Base-by-base conservation (phyloP, 2,888 invertebrate genomes). In the Mylabris sibirica region DNA sequence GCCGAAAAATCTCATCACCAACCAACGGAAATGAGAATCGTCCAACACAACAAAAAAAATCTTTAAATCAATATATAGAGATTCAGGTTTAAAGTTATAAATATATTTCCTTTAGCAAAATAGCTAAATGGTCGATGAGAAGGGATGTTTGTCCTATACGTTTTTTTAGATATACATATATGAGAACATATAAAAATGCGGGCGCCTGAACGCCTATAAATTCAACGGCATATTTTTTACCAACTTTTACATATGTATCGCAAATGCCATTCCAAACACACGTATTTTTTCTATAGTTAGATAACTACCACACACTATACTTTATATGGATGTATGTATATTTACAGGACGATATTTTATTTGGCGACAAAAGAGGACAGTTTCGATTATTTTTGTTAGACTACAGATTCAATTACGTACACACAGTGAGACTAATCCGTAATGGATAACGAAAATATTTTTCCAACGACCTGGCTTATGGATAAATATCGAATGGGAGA, bases 161-260 rank as follows among this genome's bases (percentile, higher is more conserved):
- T 76, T 74, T 76, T 77, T 77, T 75, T 73, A 79, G 77, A 79
- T 79, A 79, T 77, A 76, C 78, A 79, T 79, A 79, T 79, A 79
- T 78, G 77, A 79, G 78, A 75, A 76, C n/a, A n/a, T 76, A 79
- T 80, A 78, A 79, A 80, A 79, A 79, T 80, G 77, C 78, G 77
- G 76, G 75, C 79, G 77, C 78, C 74, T 72, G 63, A 66, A 71
- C 72, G 77, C 67, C 79, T 70, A 80, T 80, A 80, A 80, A 80
- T 80, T 75, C 73, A 44, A 71, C 71, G 73, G 75, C 78, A 78
- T 79, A 78, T 79, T 79, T 80, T 80, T 80, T 78, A 73, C 74
- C 71, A 72, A 75, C 74, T 73, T 76, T 75, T 77, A 78, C 78
- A 76, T 76, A 76, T 78, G 77, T 78, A 77, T 76, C 75, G 67